phyloP scores from a whole-genome alignment of 35 echinoderm and acorn worm genomes.

The Acanthaster planci region DNA sequence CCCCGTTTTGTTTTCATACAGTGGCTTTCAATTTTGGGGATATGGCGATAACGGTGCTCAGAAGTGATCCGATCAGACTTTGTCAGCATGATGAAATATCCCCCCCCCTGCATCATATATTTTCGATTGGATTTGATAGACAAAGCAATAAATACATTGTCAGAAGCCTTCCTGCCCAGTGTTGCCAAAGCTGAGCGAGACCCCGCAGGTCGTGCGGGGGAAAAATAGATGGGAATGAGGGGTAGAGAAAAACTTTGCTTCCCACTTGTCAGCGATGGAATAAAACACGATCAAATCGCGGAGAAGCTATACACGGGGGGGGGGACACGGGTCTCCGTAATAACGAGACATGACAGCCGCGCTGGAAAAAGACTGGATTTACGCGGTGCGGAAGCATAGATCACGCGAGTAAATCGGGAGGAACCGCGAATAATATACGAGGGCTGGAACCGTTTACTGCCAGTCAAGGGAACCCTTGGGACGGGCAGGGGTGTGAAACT shows the following conservation, averaged over 20 bases:
- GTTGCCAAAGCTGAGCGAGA: background rate
- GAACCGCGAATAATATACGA: conserved; percentile 2
- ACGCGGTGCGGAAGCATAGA: conserved; percentile 21
- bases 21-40: no score
- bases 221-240: no score
- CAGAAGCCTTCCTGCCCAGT: background rate
- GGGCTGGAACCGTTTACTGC: background rate
- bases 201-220: background rate
- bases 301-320: background rate
- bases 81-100: no score
- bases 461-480: conserved; percentile 13
- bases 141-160: conserved; percentile 26
- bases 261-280: background rate
- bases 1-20: no score
- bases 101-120: background rate
- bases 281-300: conserved; percentile 2
- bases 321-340: no score
- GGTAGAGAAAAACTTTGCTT: background rate
- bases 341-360: no score
- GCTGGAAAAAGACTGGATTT: background rate
- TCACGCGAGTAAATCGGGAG: background rate
- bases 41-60: no score
- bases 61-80: no score
- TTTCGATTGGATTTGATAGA: conserved; percentile 25
- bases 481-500: conserved; percentile 13